phyloP scores from a whole-genome alignment of 2,888 invertebrate species.

The Eupithecia tripunctaria region DNA sequence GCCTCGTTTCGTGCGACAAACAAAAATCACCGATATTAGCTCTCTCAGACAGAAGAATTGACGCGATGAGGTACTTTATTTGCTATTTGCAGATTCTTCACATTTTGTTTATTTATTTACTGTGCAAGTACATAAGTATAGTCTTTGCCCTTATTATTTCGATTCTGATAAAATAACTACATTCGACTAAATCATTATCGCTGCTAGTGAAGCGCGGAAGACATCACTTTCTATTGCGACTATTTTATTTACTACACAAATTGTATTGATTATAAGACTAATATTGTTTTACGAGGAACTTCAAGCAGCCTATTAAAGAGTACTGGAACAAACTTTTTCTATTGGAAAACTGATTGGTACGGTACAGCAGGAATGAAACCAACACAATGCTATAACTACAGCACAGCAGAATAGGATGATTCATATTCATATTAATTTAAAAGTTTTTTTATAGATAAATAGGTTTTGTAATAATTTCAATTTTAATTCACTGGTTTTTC shows the following conservation, averaged over 20 bases:
- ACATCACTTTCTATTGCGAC: neutral
- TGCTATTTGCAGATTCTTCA: neutral
- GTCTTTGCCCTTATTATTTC: neutral
- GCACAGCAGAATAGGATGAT: too few relatives aligned
- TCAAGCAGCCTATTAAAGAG: neutral
- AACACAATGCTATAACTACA: too few relatives aligned
- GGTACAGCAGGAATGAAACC: too few relatives aligned
- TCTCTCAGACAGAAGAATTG: slow-evolving; percentile 7
- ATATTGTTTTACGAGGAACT: neutral
- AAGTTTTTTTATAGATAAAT: too few relatives aligned
- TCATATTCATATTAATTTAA: too few relatives aligned
- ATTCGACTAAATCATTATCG: neutral
- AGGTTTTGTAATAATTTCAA: too few relatives aligned
- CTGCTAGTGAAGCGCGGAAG: neutral
- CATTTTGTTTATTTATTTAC: neutral
- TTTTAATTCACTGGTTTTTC: too few relatives aligned
- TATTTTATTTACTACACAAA: too few relatives aligned
- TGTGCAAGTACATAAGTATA: neutral
- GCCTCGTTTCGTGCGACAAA: neutral
- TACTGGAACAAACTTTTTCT: neutral
- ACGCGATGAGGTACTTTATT: neutral
- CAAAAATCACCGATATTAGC: neutral
- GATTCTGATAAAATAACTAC: neutral
- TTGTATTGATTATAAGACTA: too few relatives aligned
- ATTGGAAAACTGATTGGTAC: too few relatives aligned